phyloP scores from a whole-genome alignment of 1,140 invertebrate species.

The Zeugodacus cucurbitae region DNA sequence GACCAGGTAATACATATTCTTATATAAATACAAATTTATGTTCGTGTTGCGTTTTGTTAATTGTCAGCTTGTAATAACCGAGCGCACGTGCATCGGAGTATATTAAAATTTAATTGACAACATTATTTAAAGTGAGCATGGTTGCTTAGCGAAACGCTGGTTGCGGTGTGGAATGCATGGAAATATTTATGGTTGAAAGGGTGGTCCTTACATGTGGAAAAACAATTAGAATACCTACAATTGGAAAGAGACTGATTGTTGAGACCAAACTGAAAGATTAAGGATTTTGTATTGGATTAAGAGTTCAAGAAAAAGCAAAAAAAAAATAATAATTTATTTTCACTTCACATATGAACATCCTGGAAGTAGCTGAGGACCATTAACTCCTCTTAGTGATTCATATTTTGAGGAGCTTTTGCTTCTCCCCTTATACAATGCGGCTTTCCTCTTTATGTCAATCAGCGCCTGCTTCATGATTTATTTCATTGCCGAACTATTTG shows the following conservation, averaged over 20 bases:
- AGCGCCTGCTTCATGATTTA: not conserved
- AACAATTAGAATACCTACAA: too few relatives aligned
- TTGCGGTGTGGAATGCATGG: not conserved
- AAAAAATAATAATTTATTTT: not conserved
- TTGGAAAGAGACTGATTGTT: too few relatives aligned
- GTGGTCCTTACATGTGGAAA: not conserved
- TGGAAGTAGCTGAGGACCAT: not conserved
- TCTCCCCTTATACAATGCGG: not conserved
- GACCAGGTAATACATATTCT: not conserved
- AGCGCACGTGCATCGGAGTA: not conserved
- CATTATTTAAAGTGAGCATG: not conserved
- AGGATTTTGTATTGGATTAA: too few relatives aligned
- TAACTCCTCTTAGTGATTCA: not conserved
- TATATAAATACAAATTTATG: not conserved
- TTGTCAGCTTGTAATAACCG: not conserved
- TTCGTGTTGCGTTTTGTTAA: not conserved
- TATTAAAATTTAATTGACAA: slow-evolving; percentile 17
- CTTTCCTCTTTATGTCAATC: not conserved
- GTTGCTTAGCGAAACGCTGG: not conserved
- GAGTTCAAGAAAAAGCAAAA: too few relatives aligned
- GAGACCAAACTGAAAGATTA: too few relatives aligned
- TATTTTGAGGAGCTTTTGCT: not conserved
- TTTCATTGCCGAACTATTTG: not conserved
- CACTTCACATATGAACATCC: not conserved
- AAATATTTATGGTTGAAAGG: not conserved